These are phyloP conservation scores for Tetranychus truncatus DNA, from an alignment of 2,888 invertebrate species.

Conservation along the genomic window DNA sequence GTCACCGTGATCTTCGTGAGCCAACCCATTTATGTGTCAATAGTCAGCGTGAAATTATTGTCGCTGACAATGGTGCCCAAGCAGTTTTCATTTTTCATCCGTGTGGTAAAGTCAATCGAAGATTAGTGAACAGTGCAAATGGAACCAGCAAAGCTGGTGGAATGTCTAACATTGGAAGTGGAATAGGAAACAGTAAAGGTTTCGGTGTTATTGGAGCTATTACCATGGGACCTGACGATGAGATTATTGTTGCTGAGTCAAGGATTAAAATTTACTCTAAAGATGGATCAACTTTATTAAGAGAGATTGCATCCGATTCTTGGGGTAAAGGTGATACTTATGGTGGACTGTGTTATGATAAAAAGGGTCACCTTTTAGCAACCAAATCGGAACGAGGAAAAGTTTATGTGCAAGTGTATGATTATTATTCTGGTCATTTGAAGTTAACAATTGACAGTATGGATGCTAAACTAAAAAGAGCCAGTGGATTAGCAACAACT, in stretches of 20 bases:
- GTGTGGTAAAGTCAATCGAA: constrained; percentile 48
- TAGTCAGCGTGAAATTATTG: constrained; percentile 53
- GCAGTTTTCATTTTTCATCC: constrained; percentile 64
- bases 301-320: constrained; percentile 26
- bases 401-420: constrained; percentile 49
- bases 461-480: constrained; percentile 54
- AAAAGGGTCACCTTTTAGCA: constrained; percentile 33
- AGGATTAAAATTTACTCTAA: constrained; percentile 56
- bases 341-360: constrained; percentile 55
- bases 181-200: neutral
- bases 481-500: constrained; percentile 52
- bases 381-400: constrained; percentile 33
- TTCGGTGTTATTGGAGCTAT: constrained; percentile 46
- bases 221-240: constrained; percentile 53
- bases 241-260: constrained; percentile 55
- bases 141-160: constrained; percentile 31
- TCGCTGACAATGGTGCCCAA: constrained; percentile 66
- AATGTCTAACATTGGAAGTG: neutral
- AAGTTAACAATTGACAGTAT: constrained; percentile 54
- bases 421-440: constrained; percentile 37
- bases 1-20: constrained; percentile 42
- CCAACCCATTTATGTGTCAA: constrained; percentile 71
- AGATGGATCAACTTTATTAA: constrained; percentile 45
- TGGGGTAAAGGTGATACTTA: constrained; percentile 47
- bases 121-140: constrained; percentile 33